Evolutionary conservation across 2,797 vertebrate species (phyloP).

Genomic region (Molossus molossus): DNA sequence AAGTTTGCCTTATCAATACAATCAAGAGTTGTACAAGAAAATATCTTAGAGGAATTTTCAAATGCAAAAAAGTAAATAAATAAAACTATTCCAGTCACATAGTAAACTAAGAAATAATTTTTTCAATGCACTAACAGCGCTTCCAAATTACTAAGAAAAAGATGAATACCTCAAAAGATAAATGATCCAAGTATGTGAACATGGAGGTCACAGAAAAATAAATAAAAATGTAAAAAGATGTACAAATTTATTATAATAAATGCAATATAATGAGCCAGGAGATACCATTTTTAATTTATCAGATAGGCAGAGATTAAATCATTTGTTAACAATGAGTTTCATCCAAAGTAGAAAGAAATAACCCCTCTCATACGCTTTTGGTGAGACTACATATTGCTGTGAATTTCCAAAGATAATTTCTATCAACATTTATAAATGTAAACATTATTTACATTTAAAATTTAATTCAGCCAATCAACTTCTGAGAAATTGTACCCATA

Average conservation of each 20-base stretch:
- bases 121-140: not conserved
- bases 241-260: conserved; percentile 10
- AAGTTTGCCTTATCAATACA: not conserved
- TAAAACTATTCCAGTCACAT: not conserved
- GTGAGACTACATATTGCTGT: not conserved
- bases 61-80: not conserved
- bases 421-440: not conserved
- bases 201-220: not conserved
- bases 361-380: not conserved
- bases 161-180: not conserved
- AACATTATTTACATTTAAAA: not conserved
- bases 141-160: conserved; percentile 15
- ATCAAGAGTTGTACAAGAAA: not conserved
- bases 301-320: not conserved
- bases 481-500: not conserved
- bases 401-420: not conserved
- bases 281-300: not conserved
- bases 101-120: not conserved
- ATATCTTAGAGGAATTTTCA: not conserved
- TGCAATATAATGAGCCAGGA: not conserved
- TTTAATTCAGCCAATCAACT: not conserved
- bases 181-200: not conserved
- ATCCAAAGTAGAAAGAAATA: not conserved
- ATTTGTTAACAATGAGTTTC: conserved; percentile 3
- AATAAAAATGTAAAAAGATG: not conserved